A percentile compares a stretch with the other conserved stretches of the same genome.
Evolutionary conservation across 2,113 vertebrate genomes (phyloP).

Genomic region (Neopipo cinnamomea): DNA sequence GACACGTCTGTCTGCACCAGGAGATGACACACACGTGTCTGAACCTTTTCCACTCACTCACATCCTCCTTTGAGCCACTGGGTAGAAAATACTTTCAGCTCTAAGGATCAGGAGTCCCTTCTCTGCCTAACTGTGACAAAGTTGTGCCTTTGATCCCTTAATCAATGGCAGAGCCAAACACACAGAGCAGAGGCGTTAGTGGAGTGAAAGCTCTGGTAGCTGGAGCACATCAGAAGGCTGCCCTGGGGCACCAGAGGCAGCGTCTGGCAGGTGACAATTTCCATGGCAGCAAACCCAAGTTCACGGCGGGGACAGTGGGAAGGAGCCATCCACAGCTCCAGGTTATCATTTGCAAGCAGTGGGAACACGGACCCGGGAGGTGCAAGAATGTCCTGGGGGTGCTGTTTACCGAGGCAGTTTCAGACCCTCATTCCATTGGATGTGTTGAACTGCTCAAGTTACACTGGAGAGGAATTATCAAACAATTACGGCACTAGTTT

Average conservation of each 20-base stretch:
- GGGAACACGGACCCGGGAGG: neutral
- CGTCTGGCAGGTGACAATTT: neutral
- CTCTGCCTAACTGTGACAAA: neutral
- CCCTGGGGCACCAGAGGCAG: neutral
- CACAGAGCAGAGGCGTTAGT: neutral
- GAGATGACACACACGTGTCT: neutral
- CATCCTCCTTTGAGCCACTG: neutral
- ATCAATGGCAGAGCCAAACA: neutral
- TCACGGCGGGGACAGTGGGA: fast-evolving
- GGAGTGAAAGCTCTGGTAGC: neutral
- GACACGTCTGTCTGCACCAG: neutral
- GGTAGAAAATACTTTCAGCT: neutral
- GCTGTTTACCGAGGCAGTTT: neutral
- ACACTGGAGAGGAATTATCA: conserved; percentile 35
- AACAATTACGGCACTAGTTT: conserved; percentile 38
- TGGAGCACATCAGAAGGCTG: neutral
- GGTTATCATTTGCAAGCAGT: neutral
- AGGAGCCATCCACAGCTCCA: neutral
- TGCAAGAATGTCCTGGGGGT: neutral
- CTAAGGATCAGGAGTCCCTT: neutral
- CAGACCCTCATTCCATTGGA: neutral
- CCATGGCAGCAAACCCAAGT: neutral
- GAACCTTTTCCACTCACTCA: neutral
- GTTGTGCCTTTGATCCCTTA: neutral
- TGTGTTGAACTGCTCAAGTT: neutral